phyloP scores from a whole-genome alignment of 1,140 invertebrate genomes.

The Zaprionus kolodkinae region DNA sequence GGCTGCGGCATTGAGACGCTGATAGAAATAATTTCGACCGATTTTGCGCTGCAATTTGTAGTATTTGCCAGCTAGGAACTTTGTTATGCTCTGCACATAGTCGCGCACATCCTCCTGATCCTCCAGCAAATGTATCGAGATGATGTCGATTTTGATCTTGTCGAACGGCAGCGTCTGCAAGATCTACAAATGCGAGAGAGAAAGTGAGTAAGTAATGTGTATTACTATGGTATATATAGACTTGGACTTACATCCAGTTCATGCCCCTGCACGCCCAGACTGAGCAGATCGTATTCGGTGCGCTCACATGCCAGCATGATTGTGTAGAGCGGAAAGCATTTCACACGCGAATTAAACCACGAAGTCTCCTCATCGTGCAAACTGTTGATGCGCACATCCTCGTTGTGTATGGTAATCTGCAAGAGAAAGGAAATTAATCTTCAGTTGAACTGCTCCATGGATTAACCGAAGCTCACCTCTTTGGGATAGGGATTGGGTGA shows the following conservation, averaged over 20 bases:
- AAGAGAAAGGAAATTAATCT: neutral
- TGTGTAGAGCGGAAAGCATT: conserved; percentile 93
- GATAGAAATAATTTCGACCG: conserved; percentile 82
- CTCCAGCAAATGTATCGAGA: conserved; percentile 84
- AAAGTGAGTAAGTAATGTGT: neutral
- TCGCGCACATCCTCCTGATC: conserved; percentile 74
- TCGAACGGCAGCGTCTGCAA: conserved; percentile 86
- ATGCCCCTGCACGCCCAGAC: conserved; percentile 88
- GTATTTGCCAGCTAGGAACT: conserved; percentile 79
- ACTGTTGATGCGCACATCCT: conserved; percentile 86
- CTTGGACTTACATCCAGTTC: conserved; percentile 85
- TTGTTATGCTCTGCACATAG: conserved; percentile 79
- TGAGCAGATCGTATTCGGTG: conserved; percentile 89
- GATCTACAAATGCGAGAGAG: conserved; percentile 75
- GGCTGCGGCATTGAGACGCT: conserved; percentile 68
- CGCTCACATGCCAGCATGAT: conserved; percentile 91
- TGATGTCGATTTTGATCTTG: conserved; percentile 85
- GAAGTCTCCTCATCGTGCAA: conserved; percentile 85
- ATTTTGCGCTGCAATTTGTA: conserved; percentile 81
- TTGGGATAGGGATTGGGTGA: conserved; percentile 90
- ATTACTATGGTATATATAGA: neutral
- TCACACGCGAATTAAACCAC: conserved; percentile 87
- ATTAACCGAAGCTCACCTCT: conserved; percentile 86
- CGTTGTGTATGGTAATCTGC: conserved; percentile 88
- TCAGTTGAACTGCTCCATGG: neutral